These are phyloP conservation scores for Gobio occitaniae DNA, from an alignment of 2,797 vertebrate species.

Conservation along the genomic window DNA sequence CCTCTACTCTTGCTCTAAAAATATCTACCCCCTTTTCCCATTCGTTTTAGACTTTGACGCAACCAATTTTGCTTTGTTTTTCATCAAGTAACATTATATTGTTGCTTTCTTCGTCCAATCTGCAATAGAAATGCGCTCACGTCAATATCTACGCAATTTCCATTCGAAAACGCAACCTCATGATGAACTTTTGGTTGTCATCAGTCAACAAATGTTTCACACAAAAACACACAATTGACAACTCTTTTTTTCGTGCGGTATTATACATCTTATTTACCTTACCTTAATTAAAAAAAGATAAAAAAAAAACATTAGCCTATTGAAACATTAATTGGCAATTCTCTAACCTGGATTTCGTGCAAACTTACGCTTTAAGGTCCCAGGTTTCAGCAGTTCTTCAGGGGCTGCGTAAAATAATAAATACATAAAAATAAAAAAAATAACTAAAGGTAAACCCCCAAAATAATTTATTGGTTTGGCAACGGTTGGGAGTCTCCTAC, in stretches of 20 bases:
- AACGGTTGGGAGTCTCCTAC: slow-evolving; percentile 17
- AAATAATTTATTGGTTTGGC: not conserved
- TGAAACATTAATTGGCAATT: not conserved
- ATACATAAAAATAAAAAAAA: not conserved
- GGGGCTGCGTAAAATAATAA: not conserved
- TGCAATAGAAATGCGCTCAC: slow-evolving; percentile 10
- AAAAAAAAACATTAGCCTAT: not conserved
- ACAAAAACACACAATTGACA: not conserved
- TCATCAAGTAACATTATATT: slow-evolving; percentile 21
- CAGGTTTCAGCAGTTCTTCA: slow-evolving; percentile 34
- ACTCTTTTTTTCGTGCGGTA: not conserved
- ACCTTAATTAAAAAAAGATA: no score
- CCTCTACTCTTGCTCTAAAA: slow-evolving; percentile 73
- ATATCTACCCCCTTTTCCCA: slow-evolving; percentile 66
- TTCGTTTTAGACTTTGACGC: slow-evolving; percentile 49
- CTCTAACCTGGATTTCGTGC: slow-evolving; percentile 13
- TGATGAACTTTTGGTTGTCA: slow-evolving; percentile 67
- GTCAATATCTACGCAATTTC: slow-evolving; percentile 25
- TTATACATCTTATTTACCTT: not conserved
- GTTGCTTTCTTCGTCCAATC: slow-evolving; percentile 10
- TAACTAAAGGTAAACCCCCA: not conserved
- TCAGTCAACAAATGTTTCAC: slow-evolving; percentile 7
- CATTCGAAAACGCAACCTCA: slow-evolving; percentile 67
- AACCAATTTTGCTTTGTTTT: slow-evolving; percentile 48
- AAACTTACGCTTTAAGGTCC: slow-evolving; percentile 40